phyloP scores from a whole-genome alignment of 2,797 vertebrate genomes.

The Pangasius mekongensis region DNA sequence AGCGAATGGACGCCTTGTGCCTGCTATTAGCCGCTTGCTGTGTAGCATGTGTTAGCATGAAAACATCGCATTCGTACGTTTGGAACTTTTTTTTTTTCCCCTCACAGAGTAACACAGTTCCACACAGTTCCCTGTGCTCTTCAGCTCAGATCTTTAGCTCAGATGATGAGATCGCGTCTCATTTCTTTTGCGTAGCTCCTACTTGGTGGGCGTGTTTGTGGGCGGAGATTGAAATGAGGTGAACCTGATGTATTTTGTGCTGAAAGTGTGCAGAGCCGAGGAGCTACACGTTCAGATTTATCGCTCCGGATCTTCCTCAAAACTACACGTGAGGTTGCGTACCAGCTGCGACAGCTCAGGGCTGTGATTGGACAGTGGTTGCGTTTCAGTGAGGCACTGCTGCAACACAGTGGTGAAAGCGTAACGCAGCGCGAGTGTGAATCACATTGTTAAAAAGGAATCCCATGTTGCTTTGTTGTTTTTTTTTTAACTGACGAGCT shows the following conservation, averaged over 20 bases:
- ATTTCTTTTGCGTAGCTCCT: background rate
- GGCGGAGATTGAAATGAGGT: background rate
- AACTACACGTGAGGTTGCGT: background rate
- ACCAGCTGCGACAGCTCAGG: background rate
- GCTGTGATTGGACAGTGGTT: background rate
- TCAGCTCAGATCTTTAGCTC: background rate
- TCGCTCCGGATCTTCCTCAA: background rate
- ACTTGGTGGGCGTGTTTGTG: background rate
- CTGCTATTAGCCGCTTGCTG: background rate
- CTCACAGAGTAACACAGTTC: background rate
- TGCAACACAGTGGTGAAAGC: background rate
- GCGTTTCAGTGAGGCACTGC: background rate
- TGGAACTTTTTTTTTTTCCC: background rate
- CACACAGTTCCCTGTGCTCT: background rate
- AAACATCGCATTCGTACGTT: background rate
- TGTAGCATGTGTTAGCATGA: slow-evolving; percentile 27
- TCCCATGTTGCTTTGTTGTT: background rate
- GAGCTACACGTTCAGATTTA: background rate
- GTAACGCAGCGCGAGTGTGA: background rate
- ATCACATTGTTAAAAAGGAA: background rate
- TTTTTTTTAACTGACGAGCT: background rate
- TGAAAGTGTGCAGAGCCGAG: background rate
- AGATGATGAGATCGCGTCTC: background rate
- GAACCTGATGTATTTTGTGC: background rate
- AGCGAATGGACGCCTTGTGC: background rate